Conservation (phyloP, 2,888 invertebrate genomes). For the Saturnia japonica region DNA sequence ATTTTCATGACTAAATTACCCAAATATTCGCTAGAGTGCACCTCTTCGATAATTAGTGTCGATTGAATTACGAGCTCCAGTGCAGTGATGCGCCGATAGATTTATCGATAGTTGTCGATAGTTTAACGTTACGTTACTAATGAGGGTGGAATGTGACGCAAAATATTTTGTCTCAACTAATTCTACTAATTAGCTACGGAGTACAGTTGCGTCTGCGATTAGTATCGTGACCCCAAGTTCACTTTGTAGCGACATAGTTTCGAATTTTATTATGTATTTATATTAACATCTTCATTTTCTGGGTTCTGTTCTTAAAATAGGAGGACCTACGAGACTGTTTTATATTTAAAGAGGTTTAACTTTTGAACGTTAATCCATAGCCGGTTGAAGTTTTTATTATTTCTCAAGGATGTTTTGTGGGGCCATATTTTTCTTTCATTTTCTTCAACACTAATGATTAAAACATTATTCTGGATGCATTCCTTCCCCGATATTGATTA, state of each 20-base stretch:
- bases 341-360: too few relatives aligned
- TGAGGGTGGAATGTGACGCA: constrained; percentile 16
- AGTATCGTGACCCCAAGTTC: neutral
- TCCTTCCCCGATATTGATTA: too few relatives aligned
- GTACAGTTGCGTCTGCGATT: neutral
- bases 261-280: neutral
- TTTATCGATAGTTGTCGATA: constrained; percentile 23
- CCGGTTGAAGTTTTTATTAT: too few relatives aligned
- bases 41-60: constrained; percentile 49
- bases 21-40: constrained; percentile 49
- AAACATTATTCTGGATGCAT: too few relatives aligned
- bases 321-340: neutral
- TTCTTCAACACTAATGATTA: too few relatives aligned
- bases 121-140: constrained; percentile 17
- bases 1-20: constrained; percentile 35
- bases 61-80: constrained; percentile 50
- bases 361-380: too few relatives aligned
- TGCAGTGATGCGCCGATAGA: constrained; percentile 20
- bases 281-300: neutral
- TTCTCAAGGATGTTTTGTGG: too few relatives aligned
- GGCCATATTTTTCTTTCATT: too few relatives aligned
- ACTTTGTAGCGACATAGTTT: neutral
- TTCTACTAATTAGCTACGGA: constrained; percentile 9
- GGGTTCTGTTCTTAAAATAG: neutral
- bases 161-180: constrained; percentile 19